These are phyloP conservation scores for Cacajao melanocephalus DNA, from an alignment of 2,797 vertebrate species.

Conservation along the genomic window DNA sequence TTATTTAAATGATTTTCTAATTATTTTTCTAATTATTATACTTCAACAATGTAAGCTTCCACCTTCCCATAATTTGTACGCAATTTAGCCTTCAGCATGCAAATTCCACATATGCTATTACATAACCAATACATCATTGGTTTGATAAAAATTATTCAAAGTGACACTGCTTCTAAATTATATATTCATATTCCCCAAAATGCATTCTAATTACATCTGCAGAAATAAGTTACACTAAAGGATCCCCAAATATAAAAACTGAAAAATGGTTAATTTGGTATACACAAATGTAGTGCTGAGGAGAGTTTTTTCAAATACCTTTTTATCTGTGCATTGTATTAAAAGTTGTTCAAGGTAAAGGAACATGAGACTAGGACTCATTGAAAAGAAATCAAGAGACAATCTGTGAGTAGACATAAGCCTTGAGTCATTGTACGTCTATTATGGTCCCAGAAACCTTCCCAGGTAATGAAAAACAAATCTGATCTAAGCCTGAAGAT, in stretches of 20 bases:
- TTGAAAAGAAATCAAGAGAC: not conserved
- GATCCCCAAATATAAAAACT: not conserved
- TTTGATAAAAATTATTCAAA: not conserved
- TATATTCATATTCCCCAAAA: not conserved
- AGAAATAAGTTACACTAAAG: not conserved
- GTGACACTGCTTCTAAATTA: not conserved
- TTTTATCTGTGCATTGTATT: not conserved
- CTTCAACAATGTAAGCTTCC: not conserved
- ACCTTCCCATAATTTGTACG: not conserved
- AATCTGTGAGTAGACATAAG: not conserved
- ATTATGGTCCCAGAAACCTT: not conserved
- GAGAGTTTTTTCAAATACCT: not conserved
- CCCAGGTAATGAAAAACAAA: not conserved
- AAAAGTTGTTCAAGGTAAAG: not conserved
- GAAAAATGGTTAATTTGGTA: not conserved
- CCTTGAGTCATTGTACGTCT: not conserved
- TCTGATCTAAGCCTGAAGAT: not conserved
- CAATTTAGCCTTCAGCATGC: not conserved
- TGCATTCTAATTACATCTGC: not conserved
- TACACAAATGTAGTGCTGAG: not conserved
- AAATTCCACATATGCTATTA: not conserved
- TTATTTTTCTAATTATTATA: not conserved
- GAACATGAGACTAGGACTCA: not conserved
- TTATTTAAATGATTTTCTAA: not conserved
- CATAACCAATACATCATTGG: not conserved